Percentiles rank a stretch among this genome's conserved stretches.
phyloP scores from a whole-genome alignment of 1,140 invertebrate genomes.

The silkworm (Bombyx mori) region ASM3026992v2 NC_085121.1:12138001-12138500 shows the following conservation, averaged over 20 bases:
- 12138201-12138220: constrained; percentile 6
- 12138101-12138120: constrained; percentile 24
- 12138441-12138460: too few relatives aligned
- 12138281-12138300: not conserved
- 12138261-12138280: not conserved
- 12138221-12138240: constrained; percentile 4
- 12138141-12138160: constrained; percentile 26
- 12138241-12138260: constrained; percentile 2
- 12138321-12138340: not conserved
- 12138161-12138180: constrained; percentile 14
- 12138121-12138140: constrained; percentile 19
- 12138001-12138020: too few relatives aligned
- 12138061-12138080: constrained; percentile 37
- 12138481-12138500: too few relatives aligned
- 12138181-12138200: constrained; percentile 2
- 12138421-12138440: too few relatives aligned
- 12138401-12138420: too few relatives aligned
- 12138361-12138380: too few relatives aligned
- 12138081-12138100: not conserved
- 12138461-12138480: too few relatives aligned
- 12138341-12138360: not conserved
- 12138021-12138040: not conserved
- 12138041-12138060: constrained; percentile 53
- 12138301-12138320: not conserved
- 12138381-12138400: too few relatives aligned